phyloP scores from a whole-genome alignment of 2,888 invertebrate genomes.

The Lochmaea crataegi region DNA sequence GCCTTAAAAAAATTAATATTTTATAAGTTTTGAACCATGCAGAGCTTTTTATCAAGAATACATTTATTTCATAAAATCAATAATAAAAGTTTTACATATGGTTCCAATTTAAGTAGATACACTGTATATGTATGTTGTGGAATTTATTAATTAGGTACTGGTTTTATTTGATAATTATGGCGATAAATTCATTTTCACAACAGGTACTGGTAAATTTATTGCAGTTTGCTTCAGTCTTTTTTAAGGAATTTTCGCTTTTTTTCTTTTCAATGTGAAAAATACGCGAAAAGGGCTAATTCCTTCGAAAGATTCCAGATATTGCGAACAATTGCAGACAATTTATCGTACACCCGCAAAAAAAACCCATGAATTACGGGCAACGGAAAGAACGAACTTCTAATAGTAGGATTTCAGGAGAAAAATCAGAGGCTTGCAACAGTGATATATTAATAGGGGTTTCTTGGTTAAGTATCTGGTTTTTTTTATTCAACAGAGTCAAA shows the following conservation, averaged over 20 bases:
- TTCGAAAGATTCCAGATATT: slow-evolving; percentile 22
- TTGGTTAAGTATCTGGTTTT: not conserved
- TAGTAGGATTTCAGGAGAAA: slow-evolving; percentile 23
- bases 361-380: slow-evolving; percentile 40
- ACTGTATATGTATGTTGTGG: no score
- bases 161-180: no score
- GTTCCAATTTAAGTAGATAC: no score
- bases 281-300: slow-evolving; percentile 20
- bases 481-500: not conserved
- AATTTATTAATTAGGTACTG: no score
- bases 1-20: no score
- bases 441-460: not conserved
- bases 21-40: no score
- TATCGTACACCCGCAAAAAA: slow-evolving; percentile 43
- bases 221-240: not conserved
- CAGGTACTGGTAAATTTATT: not conserved
- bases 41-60: no score
- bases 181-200: no score
- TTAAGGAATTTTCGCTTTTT: no score
- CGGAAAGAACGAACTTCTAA: slow-evolving; percentile 28
- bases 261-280: not conserved
- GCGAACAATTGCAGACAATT: slow-evolving; percentile 40
- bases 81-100: no score
- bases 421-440: slow-evolving; percentile 18
- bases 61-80: no score